phyloP scores from a whole-genome alignment of 2,113 vertebrate genomes.

The Callionymus lyra region DNA sequence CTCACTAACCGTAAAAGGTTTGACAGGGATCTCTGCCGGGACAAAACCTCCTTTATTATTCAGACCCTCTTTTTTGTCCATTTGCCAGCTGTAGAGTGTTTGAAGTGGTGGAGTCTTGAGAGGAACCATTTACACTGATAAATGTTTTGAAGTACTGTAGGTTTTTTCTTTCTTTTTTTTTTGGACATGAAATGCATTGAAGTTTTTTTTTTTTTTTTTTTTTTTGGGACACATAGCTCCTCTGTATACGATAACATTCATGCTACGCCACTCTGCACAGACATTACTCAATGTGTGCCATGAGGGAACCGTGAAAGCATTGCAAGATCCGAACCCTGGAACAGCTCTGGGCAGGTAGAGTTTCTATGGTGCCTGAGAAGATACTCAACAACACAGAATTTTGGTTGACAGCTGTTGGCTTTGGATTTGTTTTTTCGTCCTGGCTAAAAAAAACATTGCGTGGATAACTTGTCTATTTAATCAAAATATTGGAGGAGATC shows the following conservation, averaged over 20 bases:
- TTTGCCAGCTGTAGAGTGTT: constrained; percentile 36
- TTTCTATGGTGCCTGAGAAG: constrained; percentile 52
- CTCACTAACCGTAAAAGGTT: constrained; percentile 28
- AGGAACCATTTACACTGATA: constrained; percentile 28
- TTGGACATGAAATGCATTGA: constrained; percentile 5
- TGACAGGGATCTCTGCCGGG: constrained; percentile 19
- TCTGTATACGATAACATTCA: constrained; percentile 31
- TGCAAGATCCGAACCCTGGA: constrained; percentile 38
- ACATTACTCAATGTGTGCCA: constrained; percentile 43
- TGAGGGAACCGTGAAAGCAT: constrained; percentile 42
- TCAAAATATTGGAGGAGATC: no score
- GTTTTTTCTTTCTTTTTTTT: constrained; percentile 14
- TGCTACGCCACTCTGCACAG: constrained; percentile 35
- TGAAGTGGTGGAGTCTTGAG: constrained; percentile 35
- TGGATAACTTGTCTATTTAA: no score
- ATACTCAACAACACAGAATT: constrained; percentile 47
- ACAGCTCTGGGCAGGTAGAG: constrained; percentile 48
- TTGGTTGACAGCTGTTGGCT: constrained; percentile 46
- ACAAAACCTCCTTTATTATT: constrained; percentile 35
- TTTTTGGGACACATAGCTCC: constrained; percentile 16
- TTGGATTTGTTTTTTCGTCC: constrained; percentile 18
- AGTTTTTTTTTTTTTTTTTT: constrained; percentile 7
- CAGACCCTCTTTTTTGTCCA: constrained; percentile 21
- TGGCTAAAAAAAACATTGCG: constrained; percentile 10
- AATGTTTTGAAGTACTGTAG: constrained; percentile 13